Percentiles rank a stretch among this genome's conserved stretches.
phyloP scores from a whole-genome alignment of 2,888 invertebrate genomes.

The Aphodius granarius region DNA sequence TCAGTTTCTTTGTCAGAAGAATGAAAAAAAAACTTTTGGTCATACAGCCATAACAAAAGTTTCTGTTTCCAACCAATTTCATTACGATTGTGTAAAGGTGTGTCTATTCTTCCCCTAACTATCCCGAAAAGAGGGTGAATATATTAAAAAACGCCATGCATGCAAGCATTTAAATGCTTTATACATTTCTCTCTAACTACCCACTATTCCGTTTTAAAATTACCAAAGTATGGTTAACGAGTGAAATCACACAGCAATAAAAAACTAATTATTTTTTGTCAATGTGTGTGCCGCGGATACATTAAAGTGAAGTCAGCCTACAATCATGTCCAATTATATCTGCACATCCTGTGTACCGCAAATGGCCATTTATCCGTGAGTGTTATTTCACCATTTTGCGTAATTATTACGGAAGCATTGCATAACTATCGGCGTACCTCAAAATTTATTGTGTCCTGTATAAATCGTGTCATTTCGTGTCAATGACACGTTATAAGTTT shows the following conservation, averaged over 20 bases:
- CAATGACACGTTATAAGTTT: neutral
- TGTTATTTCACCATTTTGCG: neutral
- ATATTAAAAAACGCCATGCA: neutral
- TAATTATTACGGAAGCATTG: neutral
- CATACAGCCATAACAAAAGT: too few species aligned
- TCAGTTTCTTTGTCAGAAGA: too few species aligned
- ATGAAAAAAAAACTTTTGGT: too few species aligned
- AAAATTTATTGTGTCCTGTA: neutral
- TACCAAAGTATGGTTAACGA: neutral
- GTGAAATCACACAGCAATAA: neutral
- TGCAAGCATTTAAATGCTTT: neutral
- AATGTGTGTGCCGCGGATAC: neutral
- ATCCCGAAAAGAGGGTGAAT: neutral
- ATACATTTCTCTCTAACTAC: neutral
- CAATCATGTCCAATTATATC: neutral
- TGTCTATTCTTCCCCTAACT: neutral
- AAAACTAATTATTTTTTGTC: neutral
- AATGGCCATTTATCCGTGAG: neutral
- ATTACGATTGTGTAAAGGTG: neutral
- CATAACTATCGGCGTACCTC: neutral
- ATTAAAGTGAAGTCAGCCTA: neutral
- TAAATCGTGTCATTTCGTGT: neutral
- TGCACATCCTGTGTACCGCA: neutral
- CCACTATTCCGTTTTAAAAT: neutral
- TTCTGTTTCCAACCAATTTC: neutral